Percentiles rank a stretch among this genome's conserved stretches.
Conservation (phyloP, 1,140 invertebrate species). For the Protaetia brevitarsis region DNA sequence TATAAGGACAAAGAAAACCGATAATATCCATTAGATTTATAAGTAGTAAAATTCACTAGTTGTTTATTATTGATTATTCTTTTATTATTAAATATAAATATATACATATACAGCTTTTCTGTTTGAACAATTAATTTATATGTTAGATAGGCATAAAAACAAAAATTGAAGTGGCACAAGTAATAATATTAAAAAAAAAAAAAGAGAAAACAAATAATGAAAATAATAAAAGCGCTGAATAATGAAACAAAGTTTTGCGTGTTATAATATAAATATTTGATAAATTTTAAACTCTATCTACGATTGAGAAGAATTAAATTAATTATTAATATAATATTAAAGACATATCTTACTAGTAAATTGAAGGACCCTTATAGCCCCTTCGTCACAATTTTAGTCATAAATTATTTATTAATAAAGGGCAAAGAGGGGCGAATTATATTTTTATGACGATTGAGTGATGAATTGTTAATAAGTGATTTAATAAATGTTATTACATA, state of each 20-base stretch:
- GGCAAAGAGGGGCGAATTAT: background rate
- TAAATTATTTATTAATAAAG: background rate
- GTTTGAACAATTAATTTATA: background rate
- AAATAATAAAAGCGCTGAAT: too few relatives aligned
- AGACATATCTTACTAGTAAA: too few relatives aligned
- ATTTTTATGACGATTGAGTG: background rate
- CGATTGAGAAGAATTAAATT: too few relatives aligned
- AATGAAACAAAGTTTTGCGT: background rate
- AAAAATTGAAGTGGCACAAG: conserved; percentile 1
- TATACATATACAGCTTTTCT: background rate
- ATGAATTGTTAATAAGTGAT: background rate
- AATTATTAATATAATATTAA: too few relatives aligned
- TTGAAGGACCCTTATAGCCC: too few relatives aligned
- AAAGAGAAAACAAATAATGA: too few relatives aligned
- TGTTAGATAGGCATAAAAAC: background rate
- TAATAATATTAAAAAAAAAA: too few relatives aligned
- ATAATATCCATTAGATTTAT: background rate
- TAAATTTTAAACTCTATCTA: background rate
- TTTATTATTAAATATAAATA: background rate
- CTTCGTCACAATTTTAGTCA: background rate
- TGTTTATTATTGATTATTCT: background rate
- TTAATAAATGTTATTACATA: conserved; percentile 1
- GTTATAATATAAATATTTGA: background rate
- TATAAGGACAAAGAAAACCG: background rate
- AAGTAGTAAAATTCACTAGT: background rate